Base-by-base conservation (phyloP, 1,140 invertebrate species). In the Stegodyphus dumicola region DNA sequence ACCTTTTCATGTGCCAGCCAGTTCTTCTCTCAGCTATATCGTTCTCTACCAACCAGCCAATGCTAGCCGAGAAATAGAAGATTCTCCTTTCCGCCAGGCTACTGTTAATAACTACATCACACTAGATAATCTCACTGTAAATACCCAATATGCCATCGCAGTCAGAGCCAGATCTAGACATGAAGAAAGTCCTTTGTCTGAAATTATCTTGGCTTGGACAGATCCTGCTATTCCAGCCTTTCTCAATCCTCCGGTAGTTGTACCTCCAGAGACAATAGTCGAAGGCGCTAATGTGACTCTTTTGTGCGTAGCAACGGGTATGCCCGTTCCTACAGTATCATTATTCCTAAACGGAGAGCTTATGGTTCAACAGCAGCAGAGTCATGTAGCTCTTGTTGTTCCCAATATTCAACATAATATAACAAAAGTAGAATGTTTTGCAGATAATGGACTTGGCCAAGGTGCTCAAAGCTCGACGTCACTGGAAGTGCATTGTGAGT, bases 221-320 rank as follows among this genome's bases (percentile, higher is more conserved):
- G 95, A 96, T 91, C 95, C 95, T 2, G 95, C 95, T 1, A 94
- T 95, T 89, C 95, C 95, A 0, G 94, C 95, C 4, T 95, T 94
- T 91, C 95, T 96, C 48, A 95, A 96, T 94, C 93, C 94, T 3
- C 95, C 95, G 0, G 94, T 95, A 3, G 94, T 96, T 52, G 95
- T 95, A 90, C 95, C 95, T 0, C 94, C 94, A 52, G 95, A 95
- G 89, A 92, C 95, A 85, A 93, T 96, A 5, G 93, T 95, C 53
- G 95, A 96, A 91, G 95, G 95, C 3, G 93, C 94, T 85, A 94
- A 94, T 78, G 95, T 96, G 94, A 96, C 95, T 0, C 93, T 96
- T 65, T 91, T 96, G 0, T 96, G 95, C 88, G 94, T 96, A 69
- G 95, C 95, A 7, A 93, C 95, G 92, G 94, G 94, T 54, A 95